A percentile compares a stretch with the other conserved stretches of the same genome.
Evolutionary conservation across 2,113 vertebrate species (phyloP).

Genomic region (Paracanthobrama guichenoti): DNA sequence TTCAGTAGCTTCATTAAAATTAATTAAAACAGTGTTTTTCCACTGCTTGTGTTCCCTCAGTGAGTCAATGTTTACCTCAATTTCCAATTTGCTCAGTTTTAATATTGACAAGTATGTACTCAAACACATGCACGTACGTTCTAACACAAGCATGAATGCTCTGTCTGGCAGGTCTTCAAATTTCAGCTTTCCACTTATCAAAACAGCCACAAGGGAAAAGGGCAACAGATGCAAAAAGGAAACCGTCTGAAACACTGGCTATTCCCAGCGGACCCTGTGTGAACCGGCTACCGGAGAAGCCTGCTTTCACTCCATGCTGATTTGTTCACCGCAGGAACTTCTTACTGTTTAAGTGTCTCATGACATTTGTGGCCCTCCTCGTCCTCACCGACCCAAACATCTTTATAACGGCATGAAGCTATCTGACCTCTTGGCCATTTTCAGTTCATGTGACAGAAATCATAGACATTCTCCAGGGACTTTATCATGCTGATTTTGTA

Average conservation of each 20-base stretch:
- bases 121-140: background rate
- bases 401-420: conserved; percentile 1
- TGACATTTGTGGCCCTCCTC: conserved; percentile 48
- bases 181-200: conserved; percentile 70
- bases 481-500: background rate
- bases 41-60: background rate
- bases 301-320: conserved; percentile 58
- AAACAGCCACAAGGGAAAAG: conserved; percentile 52
- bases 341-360: conserved; percentile 38
- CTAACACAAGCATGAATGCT: conserved; percentile 23
- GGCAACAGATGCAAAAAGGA: conserved; percentile 40
- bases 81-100: conserved; percentile 12
- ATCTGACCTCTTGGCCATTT: conserved; percentile 29
- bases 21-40: background rate
- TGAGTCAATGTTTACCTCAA: conserved; percentile 22
- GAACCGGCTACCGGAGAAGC: conserved; percentile 71
- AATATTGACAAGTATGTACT: conserved; percentile 19
- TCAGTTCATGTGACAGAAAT: conserved; percentile 31
- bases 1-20: conserved; percentile 7
- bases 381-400: conserved; percentile 23
- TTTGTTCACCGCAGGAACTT: conserved; percentile 15
- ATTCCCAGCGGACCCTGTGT: conserved; percentile 68
- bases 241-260: conserved; percentile 63
- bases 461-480: conserved; percentile 10
- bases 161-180: conserved; percentile 61